Conservation (phyloP, 2,888 invertebrate genomes). For the Epinotia brunnichana region DNA sequence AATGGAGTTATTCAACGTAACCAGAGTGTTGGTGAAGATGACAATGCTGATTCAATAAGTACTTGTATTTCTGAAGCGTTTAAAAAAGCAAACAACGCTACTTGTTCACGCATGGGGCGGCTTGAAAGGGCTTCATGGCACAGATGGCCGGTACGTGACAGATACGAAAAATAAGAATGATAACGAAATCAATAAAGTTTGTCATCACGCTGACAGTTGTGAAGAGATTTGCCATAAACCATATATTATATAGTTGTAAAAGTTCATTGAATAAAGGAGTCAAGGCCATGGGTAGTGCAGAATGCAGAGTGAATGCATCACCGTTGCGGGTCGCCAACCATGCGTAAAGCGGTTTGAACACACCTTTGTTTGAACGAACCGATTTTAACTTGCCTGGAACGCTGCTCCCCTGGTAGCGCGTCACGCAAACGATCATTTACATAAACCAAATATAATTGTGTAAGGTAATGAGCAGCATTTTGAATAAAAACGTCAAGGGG, state of each 20-base stretch:
- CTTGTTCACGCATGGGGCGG: constrained; percentile 49
- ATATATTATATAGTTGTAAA: neutral
- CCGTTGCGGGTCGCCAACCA: constrained; percentile 54
- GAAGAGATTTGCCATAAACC: constrained; percentile 25
- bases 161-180: constrained; percentile 49
- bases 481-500: constrained; percentile 34
- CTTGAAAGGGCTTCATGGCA: constrained; percentile 45
- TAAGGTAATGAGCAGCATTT: constrained; percentile 32
- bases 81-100: constrained; percentile 44
- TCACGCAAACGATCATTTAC: constrained; percentile 33
- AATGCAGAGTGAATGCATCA: constrained; percentile 27
- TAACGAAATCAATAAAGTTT: constrained; percentile 47
- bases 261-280: constrained; percentile 24
- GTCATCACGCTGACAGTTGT: constrained; percentile 54
- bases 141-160: constrained; percentile 51
- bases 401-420: constrained; percentile 28
- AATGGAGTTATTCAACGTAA: constrained; percentile 50
- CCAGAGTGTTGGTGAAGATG: constrained; percentile 46
- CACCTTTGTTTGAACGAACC: constrained; percentile 57
- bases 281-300: constrained; percentile 38
- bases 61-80: constrained; percentile 29
- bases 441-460: constrained; percentile 32
- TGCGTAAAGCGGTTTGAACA: constrained; percentile 55
- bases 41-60: constrained; percentile 39
- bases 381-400: constrained; percentile 43